Evolutionary conservation across 2,888 invertebrate genomes (phyloP).

Genomic region (Drosophila villosipedis): DNA sequence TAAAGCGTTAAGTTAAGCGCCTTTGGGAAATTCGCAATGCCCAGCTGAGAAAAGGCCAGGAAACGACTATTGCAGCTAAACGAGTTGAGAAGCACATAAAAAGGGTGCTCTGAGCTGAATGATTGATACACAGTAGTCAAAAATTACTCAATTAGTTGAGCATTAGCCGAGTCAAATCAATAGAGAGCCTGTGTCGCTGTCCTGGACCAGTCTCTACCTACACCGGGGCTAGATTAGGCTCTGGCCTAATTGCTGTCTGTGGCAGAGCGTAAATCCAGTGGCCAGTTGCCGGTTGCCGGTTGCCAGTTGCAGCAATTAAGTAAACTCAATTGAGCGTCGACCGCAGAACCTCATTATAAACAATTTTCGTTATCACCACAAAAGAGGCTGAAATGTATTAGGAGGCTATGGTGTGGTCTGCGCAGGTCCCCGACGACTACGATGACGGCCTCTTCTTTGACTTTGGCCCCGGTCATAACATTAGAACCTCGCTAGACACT

Average conservation of each 20-base stretch:
- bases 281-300: conserved; percentile 62
- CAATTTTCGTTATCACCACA: conserved; percentile 74
- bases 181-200: conserved; percentile 22
- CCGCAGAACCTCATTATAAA: conserved; percentile 77
- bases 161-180: conserved; percentile 62
- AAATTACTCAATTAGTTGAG: conserved; percentile 80
- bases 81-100: conserved; percentile 37
- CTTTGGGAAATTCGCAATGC: conserved; percentile 78
- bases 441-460: conserved; percentile 14
- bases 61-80: conserved; percentile 43
- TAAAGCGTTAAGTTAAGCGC: conserved; percentile 71
- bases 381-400: conserved; percentile 62
- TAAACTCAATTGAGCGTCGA: conserved; percentile 64
- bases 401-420: conserved; percentile 58
- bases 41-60: conserved; percentile 45
- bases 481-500: conserved; percentile 82
- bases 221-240: conserved; percentile 15
- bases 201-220: conserved; percentile 30
- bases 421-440: not conserved
- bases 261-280: conserved; percentile 77
- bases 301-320: conserved; percentile 67
- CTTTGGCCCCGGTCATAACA: conserved; percentile 66
- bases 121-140: conserved; percentile 69
- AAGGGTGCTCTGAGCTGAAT: conserved; percentile 39
- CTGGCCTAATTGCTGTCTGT: conserved; percentile 49